Evolutionary conservation across 2,888 invertebrate genomes (phyloP).

Genomic region (Limulus polyphemus): DNA sequence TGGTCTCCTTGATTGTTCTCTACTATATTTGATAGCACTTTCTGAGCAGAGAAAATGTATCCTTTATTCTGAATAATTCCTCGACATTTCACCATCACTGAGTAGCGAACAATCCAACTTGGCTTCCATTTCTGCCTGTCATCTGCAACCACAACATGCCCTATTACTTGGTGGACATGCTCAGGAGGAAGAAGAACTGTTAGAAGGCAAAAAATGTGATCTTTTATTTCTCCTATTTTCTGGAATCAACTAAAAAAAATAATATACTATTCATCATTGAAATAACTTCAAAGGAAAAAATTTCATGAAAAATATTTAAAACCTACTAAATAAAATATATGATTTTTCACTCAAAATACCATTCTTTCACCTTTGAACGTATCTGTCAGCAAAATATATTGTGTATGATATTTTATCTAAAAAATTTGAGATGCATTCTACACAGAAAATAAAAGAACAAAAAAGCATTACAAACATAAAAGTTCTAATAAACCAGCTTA

Average conservation of each 20-base stretch:
- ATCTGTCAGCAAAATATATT: too few relatives aligned
- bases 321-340: too few relatives aligned
- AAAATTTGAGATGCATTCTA: too few relatives aligned
- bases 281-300: background rate
- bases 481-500: too few relatives aligned
- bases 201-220: slow-evolving; percentile 11
- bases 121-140: slow-evolving; percentile 45
- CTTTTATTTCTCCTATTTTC: background rate
- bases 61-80: slow-evolving; percentile 85
- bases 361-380: too few relatives aligned
- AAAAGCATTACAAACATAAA: too few relatives aligned
- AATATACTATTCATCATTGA: background rate
- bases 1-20: too few relatives aligned
- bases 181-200: slow-evolving; percentile 44
- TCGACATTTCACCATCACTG: slow-evolving; percentile 76
- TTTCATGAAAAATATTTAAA: too few relatives aligned
- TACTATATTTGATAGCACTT: background rate
- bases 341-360: too few relatives aligned
- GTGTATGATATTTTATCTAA: too few relatives aligned
- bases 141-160: slow-evolving; percentile 42
- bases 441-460: too few relatives aligned
- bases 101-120: slow-evolving; percentile 72
- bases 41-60: slow-evolving; percentile 47
- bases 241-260: background rate
- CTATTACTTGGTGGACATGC: slow-evolving; percentile 23